Percentiles rank a stretch among this genome's conserved stretches.
Conservation (phyloP, 2,888 invertebrate genomes). For the Acronicta leporina region DNA sequence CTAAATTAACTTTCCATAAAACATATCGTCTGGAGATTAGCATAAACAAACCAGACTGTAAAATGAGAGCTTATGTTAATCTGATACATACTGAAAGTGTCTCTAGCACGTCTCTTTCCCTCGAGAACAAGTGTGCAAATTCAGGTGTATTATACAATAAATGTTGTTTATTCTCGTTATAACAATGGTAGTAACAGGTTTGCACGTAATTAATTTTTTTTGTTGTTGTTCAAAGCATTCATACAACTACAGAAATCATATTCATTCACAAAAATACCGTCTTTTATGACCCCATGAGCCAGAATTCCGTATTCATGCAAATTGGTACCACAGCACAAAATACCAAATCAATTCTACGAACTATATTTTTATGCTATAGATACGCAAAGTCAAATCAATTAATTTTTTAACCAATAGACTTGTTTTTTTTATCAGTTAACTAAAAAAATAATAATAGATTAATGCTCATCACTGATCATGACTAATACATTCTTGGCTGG, state of each 20-base stretch:
- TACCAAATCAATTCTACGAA: background rate
- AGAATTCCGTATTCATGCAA: constrained; percentile 17
- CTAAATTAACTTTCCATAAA: too few relatives aligned
- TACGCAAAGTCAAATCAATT: too few relatives aligned
- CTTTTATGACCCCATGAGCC: background rate
- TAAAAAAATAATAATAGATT: too few relatives aligned
- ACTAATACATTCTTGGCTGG: too few relatives aligned
- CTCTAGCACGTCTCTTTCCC: constrained; percentile 9
- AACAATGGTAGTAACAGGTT: constrained; percentile 37
- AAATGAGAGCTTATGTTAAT: background rate
- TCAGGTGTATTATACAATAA: constrained; percentile 44
- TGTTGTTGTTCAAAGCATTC: constrained; percentile 1
- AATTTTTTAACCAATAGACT: too few relatives aligned
- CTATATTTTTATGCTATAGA: background rate
- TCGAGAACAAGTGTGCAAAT: constrained; percentile 31
- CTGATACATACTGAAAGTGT: background rate
- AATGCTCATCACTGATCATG: too few relatives aligned
- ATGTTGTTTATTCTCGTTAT: constrained; percentile 25
- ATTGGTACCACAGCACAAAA: too few relatives aligned
- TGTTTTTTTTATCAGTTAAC: too few relatives aligned
- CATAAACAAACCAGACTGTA: background rate
- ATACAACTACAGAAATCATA: constrained; percentile 18
- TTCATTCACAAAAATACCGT: background rate
- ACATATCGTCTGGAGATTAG: background rate
- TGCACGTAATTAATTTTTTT: constrained; percentile 15